Base-by-base conservation (phyloP, 2,797 vertebrate species). In the Coracias cyanogaster region DNA sequence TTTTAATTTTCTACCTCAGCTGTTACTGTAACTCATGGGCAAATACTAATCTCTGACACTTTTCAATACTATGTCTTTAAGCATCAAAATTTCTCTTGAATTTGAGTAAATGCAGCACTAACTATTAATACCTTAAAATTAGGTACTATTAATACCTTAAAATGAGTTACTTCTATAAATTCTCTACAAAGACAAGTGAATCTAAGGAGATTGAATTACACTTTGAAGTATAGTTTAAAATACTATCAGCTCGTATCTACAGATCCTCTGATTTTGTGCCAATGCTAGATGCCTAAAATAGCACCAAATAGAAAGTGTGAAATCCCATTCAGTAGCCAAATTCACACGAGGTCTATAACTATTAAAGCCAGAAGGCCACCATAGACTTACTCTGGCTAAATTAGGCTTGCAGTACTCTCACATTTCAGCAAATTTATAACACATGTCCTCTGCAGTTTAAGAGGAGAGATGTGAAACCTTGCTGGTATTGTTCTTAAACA, bases 371-470 rank as follows among this genome's bases (percentile, higher is more conserved):
- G 65, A 80, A 73, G 28, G 49, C 57, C 79, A 91, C 22, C 8
- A 0, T 13, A 86, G 21, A 51, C 73, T 94, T 89, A 66, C 9
- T 77, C 48, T 33, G 7, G 21, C 35, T 91, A 70, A 94, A 73
- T 55, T 15, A 51, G 16, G 20, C 26, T 83, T 14, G 3, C 45
- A 82, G n/a, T 90, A 62, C 70, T 93, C 55, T 77, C 76, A 80
- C 8, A 22, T 92, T 93, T 94, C 82, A 93, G 20, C 24, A 94
- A 86, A 95, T 84, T 81, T 83, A 61, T 72, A 86, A 35, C 90
- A 86, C 15, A 57, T 52, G 28, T 85, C 28, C 6, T 71, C 43
- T 67, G 12, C 33, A 31, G 16, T 86, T 91, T 72, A 86, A 89
- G 49, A 85, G 43, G 45, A 92, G 41, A 85, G 12, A 92, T 48